Evolutionary conservation across 2,888 invertebrate species (phyloP).

Genomic region (Rhorus exstirpatorius): DNA sequence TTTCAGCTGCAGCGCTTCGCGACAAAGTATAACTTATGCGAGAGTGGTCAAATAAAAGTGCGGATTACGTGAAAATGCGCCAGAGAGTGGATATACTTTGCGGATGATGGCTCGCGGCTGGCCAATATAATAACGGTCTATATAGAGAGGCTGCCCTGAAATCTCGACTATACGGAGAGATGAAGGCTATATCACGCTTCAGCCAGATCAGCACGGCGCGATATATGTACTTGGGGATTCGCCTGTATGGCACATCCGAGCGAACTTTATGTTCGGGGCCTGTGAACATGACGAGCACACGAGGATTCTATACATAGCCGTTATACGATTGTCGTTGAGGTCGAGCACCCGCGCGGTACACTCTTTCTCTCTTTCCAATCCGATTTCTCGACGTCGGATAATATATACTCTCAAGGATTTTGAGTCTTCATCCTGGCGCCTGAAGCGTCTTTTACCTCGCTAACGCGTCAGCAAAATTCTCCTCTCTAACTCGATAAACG

Average conservation of each 20-base stretch:
- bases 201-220: constrained; percentile 41
- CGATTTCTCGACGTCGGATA: constrained; percentile 28
- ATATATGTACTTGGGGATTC: constrained; percentile 9
- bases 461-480: constrained; percentile 46
- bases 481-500: constrained; percentile 11
- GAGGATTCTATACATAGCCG: background rate
- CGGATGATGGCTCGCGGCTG: constrained; percentile 22
- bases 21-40: constrained; percentile 22
- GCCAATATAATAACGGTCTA: constrained; percentile 37
- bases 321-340: constrained; percentile 32
- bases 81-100: constrained; percentile 11
- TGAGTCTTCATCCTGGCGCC: constrained; percentile 9
- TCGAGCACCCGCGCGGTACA: constrained; percentile 9
- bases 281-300: constrained; percentile 25
- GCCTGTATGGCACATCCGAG: constrained; percentile 22
- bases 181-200: constrained; percentile 27
- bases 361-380: constrained; percentile 12
- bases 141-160: constrained; percentile 16
- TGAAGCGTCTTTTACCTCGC: constrained; percentile 9
- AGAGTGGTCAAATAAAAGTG: constrained; percentile 51
- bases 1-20: background rate
- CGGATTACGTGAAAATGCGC: constrained; percentile 48
- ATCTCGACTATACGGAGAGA: constrained; percentile 10
- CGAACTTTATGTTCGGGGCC: constrained; percentile 51
- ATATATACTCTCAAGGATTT: constrained; percentile 29